Evolutionary conservation across 2,113 vertebrate genomes (phyloP).

Genomic region (Hippocampus abdominalis): DNA sequence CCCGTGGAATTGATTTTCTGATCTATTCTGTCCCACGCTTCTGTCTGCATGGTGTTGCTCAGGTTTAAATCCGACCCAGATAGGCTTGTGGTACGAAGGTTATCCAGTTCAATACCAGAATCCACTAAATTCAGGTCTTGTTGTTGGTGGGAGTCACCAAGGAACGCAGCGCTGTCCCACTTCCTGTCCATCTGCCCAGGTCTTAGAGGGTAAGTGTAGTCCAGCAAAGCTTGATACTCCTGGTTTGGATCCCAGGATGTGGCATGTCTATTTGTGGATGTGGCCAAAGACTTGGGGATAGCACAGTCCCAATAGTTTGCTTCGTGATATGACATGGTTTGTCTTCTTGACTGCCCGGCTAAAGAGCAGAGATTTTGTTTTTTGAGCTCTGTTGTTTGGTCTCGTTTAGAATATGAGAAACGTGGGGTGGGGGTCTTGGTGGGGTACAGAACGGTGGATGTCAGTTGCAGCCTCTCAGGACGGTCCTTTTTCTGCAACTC

Average conservation of each 20-base stretch:
- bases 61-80: constrained; percentile 39
- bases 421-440: constrained; percentile 28
- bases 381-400: constrained; percentile 16
- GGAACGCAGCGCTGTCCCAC: constrained; percentile 22
- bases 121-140: constrained; percentile 73
- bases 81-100: constrained; percentile 66
- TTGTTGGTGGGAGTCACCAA: constrained; percentile 21
- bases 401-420: not conserved
- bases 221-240: constrained; percentile 86
- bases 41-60: not conserved
- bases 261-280: constrained; percentile 76
- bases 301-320: constrained; percentile 85
- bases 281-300: constrained; percentile 76
- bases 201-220: constrained; percentile 89
- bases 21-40: constrained; percentile 2
- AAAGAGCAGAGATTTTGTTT: constrained; percentile 1
- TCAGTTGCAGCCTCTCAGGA: constrained; percentile 45
- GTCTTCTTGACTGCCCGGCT: constrained; percentile 12
- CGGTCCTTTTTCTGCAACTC: constrained; percentile 44
- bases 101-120: constrained; percentile 85
- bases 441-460: constrained; percentile 52
- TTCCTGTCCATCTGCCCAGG: constrained; percentile 60
- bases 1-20: constrained; percentile 38
- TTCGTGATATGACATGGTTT: constrained; percentile 67
- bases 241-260: constrained; percentile 82